Base-by-base conservation (phyloP, 2,113 vertebrate species). In the Lycaon pictus region DNA sequence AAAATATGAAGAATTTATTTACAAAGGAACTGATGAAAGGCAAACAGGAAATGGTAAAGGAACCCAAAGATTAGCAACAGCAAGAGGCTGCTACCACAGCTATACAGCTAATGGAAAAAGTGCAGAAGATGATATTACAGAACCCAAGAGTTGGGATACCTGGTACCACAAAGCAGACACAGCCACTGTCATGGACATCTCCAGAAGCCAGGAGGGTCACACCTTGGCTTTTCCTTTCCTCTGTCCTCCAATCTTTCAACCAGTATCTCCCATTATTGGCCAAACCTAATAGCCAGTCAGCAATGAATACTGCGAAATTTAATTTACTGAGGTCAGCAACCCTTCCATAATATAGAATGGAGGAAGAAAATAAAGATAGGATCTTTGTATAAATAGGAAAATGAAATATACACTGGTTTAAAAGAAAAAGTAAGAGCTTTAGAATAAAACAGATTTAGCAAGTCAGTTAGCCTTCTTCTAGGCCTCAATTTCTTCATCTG, bases 401-500 rank as follows among this genome's bases (percentile, higher is more conserved):
- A 80, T 72, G 29, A 95, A 74, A 32, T 72, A 72, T 10, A 8
- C 17, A 76, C 16, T 92, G 56, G 35, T 76, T 82, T 67, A 95
- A 93, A 23, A 88, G 32, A 71, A 88, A 60, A n/a, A 86, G 43
- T 81, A 81, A 72, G 17, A 92, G 22, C 56, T 88, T 94, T 43
- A 77, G 60, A 62, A 32, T 69, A 69, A 56, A 35, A 56, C 35
- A 80, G 17, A 85, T 22, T 2, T 83, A 77, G 25, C 51, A 83
- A 92, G 16, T 69, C 56, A 93, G 29, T 63, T 72, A 71, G 65
- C 67, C 22, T 53, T 72, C 16, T 58, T 93, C 35, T 60, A 69
- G n/a, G 4, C 20, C 55, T 83, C 76, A 71, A 25, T 63, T 83
- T 67, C 23, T 77, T 92, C 55, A 84, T 62, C 32, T 43, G 63